A percentile compares a stretch with the other conserved stretches of the same genome.
Evolutionary conservation across 2,797 vertebrate genomes (phyloP).

Genomic region (Steatocranus sp.): DNA sequence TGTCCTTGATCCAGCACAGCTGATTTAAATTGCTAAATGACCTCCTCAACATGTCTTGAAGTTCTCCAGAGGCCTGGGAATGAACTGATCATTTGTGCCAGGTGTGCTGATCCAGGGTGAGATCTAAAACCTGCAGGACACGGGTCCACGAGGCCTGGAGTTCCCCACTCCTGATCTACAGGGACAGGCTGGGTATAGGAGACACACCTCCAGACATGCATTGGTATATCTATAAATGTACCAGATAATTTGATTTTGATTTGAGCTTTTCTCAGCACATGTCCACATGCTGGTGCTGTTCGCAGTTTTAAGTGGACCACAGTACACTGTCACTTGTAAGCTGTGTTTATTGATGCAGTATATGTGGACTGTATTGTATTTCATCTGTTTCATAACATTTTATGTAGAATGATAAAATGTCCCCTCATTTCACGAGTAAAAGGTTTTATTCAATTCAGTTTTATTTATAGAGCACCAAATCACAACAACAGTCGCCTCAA

Average conservation of each 20-base stretch:
- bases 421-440: fast-evolving
- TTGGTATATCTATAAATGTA: not conserved
- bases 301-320: not conserved
- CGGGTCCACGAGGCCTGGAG: not conserved
- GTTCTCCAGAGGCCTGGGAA: not conserved
- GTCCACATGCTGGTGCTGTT: not conserved
- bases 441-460: not conserved
- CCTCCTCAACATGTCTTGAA: not conserved
- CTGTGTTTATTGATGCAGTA: not conserved
- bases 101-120: not conserved
- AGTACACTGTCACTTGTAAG: not conserved
- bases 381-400: not conserved
- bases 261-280: not conserved
- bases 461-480: not conserved
- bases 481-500: fast-evolving
- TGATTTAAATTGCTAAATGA: not conserved
- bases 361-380: not conserved
- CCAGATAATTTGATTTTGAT: not conserved
- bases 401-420: not conserved
- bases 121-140: not conserved
- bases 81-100: not conserved
- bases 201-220: not conserved
- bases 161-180: not conserved
- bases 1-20: not conserved
- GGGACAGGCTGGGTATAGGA: not conserved